Evolutionary conservation across 2,113 vertebrate species (phyloP).

Genomic region (Okapia johnstoni): DNA sequence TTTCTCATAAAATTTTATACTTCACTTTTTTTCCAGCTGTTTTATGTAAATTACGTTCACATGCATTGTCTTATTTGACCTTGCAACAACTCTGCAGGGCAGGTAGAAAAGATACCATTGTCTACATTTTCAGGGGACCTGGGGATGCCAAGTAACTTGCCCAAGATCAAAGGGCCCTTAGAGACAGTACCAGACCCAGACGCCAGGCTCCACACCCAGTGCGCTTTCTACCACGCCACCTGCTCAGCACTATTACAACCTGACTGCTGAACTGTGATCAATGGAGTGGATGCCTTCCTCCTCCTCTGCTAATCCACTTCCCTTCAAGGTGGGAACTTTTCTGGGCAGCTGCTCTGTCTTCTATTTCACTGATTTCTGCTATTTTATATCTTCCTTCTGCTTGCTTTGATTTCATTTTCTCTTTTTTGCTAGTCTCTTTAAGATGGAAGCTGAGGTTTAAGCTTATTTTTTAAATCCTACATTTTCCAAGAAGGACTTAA

Average conservation of each 20-base stretch:
- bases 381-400: neutral
- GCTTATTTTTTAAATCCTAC: neutral
- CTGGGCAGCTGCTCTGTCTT: neutral
- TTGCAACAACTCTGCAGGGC: neutral
- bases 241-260: neutral
- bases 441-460: neutral
- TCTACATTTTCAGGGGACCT: neutral
- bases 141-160: neutral
- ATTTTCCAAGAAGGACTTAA: neutral
- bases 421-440: neutral
- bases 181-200: neutral
- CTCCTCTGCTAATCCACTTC: neutral
- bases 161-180: neutral
- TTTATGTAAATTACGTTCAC: neutral
- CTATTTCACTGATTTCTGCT: neutral
- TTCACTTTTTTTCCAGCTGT: neutral
- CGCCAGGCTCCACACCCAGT: neutral
- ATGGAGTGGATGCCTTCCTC: neutral
- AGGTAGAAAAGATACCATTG: neutral
- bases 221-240: neutral
- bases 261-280: neutral
- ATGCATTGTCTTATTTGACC: neutral
- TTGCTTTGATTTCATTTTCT: neutral
- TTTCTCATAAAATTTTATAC: neutral
- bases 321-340: neutral